These are phyloP conservation scores for Steinernema hermaphroditum DNA, from an alignment of 2,888 invertebrate genomes.

Conservation along the genomic window DNA sequence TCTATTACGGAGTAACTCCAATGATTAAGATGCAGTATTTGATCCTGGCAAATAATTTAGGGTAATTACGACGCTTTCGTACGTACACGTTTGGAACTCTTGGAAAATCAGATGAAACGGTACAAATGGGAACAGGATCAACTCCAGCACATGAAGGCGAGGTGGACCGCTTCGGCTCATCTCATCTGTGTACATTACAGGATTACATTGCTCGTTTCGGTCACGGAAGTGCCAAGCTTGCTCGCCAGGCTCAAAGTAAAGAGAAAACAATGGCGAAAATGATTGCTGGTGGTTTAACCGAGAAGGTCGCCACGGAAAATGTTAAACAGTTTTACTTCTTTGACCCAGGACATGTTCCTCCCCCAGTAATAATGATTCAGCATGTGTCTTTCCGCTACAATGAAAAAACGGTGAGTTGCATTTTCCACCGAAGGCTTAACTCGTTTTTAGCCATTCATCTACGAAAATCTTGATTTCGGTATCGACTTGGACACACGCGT, in stretches of 20 bases:
- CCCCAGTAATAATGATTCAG: conserved; percentile 99
- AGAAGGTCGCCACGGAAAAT: conserved; percentile 86
- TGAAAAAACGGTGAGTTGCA: conserved; percentile 49
- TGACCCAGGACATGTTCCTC: conserved; percentile 90
- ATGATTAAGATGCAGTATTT: neutral
- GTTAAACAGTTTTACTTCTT: conserved; percentile 92
- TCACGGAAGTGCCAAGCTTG: conserved; percentile 97
- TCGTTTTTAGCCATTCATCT: conserved; percentile 78
- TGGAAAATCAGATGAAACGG: conserved; percentile 98
- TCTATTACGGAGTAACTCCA: conserved; percentile 84
- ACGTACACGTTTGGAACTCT: conserved; percentile 85
- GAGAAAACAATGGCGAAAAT: conserved; percentile 99
- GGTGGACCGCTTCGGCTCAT: no score
- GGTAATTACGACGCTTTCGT: conserved; percentile 95
- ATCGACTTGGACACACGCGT: conserved; percentile 93
- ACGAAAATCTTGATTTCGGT: conserved; percentile 95
- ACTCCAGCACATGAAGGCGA: conserved; percentile 98
- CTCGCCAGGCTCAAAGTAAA: conserved; percentile 97
- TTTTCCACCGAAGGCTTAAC: neutral
- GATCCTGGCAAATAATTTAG: conserved; percentile 66
- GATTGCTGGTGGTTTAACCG: conserved; percentile 95
- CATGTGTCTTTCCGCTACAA: conserved; percentile 93
- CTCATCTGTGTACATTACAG: conserved; percentile 68
- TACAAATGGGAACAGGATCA: conserved; percentile 99
- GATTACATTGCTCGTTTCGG: conserved; percentile 98